phyloP scores from a whole-genome alignment of 1,140 invertebrate genomes.

The Mya arenaria region DNA sequence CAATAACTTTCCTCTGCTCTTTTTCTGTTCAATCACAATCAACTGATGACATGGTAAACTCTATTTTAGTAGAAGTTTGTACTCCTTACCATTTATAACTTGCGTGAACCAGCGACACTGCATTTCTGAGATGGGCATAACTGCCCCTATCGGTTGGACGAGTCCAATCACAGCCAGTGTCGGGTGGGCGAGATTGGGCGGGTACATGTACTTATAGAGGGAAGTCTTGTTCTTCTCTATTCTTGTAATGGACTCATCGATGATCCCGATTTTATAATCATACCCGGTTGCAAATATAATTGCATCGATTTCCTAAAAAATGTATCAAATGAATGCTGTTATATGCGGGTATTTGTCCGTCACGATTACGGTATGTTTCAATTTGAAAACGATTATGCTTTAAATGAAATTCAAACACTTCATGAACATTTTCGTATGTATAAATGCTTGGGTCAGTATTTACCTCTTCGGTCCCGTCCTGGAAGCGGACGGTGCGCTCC shows the following conservation, averaged over 20 bases:
- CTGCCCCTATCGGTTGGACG: slow-evolving; percentile 83
- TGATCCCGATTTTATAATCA: slow-evolving; percentile 74
- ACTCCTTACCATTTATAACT: slow-evolving; percentile 67
- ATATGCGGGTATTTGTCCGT: too few relatives aligned
- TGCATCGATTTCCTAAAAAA: slow-evolving; percentile 72
- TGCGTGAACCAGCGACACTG: slow-evolving; percentile 81
- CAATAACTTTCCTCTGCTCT: too few relatives aligned
- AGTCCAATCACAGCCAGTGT: slow-evolving; percentile 83
- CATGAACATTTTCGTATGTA: too few relatives aligned
- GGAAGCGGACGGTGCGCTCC: slow-evolving; percentile 74
- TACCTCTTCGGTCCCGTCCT: slow-evolving; percentile 29
- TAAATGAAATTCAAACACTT: not conserved
- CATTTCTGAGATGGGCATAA: slow-evolving; percentile 83
- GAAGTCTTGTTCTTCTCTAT: slow-evolving; percentile 78
- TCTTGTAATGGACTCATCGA: slow-evolving; percentile 65
- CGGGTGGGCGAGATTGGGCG: slow-evolving; percentile 77
- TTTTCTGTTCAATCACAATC: too few relatives aligned
- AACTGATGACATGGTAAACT: too few relatives aligned
- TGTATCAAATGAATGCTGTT: slow-evolving; percentile 28
- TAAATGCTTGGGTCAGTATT: not conserved
- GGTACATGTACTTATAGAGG: slow-evolving; percentile 83
- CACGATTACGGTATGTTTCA: too few relatives aligned
- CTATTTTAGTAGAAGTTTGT: too few relatives aligned
- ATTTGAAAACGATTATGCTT: too few relatives aligned
- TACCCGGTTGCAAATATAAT: slow-evolving; percentile 79